phyloP scores from a whole-genome alignment of 2,797 vertebrate species.

The Paratrypauchen microcephalus region DNA sequence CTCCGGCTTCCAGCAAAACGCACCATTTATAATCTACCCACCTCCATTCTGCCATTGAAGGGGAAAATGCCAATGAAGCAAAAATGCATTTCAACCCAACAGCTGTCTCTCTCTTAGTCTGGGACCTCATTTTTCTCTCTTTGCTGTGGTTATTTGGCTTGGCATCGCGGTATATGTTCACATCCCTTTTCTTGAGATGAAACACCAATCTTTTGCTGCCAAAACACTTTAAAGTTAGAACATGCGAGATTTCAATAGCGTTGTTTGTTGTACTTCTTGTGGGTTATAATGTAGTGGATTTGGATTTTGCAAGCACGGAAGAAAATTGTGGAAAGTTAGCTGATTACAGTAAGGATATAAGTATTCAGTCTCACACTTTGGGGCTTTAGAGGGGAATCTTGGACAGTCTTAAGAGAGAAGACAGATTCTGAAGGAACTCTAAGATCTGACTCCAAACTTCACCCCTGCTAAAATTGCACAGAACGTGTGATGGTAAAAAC shows the following conservation, averaged over 20 bases:
- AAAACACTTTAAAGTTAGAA: slow-evolving; percentile 37
- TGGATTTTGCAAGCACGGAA: slow-evolving; percentile 28
- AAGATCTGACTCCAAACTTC: slow-evolving; percentile 26
- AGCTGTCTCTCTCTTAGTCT: slow-evolving; percentile 40
- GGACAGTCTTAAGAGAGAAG: slow-evolving; percentile 29
- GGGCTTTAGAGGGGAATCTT: slow-evolving; percentile 28
- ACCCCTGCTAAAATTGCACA: slow-evolving; percentile 9
- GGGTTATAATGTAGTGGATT: slow-evolving; percentile 18
- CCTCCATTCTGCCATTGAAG: slow-evolving; percentile 43
- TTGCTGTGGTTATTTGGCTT: slow-evolving; percentile 49
- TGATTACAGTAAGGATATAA: slow-evolving; percentile 42
- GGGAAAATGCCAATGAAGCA: slow-evolving; percentile 44
- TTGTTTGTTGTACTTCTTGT: slow-evolving; percentile 53
- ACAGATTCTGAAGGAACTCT: slow-evolving; percentile 36
- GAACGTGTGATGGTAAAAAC: slow-evolving; percentile 10
- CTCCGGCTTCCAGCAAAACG: slow-evolving; percentile 35
- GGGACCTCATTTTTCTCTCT: slow-evolving; percentile 16
- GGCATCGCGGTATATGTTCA: slow-evolving; percentile 27
- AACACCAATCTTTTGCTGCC: slow-evolving; percentile 33
- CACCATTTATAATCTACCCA: slow-evolving; percentile 47
- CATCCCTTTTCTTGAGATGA: slow-evolving; percentile 40
- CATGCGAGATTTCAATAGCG: slow-evolving; percentile 12
- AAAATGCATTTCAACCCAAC: slow-evolving; percentile 36
- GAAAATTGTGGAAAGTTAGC: slow-evolving; percentile 35
- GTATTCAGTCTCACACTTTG: slow-evolving; percentile 27